phyloP scores from a whole-genome alignment of 2,797 vertebrate species.

The Huso huso region DNA sequence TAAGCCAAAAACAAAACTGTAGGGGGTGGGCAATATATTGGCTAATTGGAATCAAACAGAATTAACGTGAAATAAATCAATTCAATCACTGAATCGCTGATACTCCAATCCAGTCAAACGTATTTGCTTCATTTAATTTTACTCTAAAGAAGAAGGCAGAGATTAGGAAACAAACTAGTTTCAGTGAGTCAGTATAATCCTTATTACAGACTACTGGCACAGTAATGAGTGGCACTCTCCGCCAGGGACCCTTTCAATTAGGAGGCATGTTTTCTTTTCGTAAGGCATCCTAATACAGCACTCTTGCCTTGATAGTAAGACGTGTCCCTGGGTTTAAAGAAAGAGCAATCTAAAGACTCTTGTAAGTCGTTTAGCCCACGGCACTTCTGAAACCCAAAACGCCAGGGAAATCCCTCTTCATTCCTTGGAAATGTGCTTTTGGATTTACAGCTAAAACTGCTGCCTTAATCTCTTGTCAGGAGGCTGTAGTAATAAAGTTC shows the following conservation, averaged over 20 bases:
- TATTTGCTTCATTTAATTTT: no score
- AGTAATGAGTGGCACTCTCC: constrained; percentile 1
- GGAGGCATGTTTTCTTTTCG: constrained; percentile 1
- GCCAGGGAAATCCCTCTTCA: neutral
- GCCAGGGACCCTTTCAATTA: neutral
- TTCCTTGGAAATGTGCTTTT: neutral
- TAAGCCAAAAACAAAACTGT: no score
- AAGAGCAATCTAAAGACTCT: neutral
- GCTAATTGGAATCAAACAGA: no score
- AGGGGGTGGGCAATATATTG: no score
- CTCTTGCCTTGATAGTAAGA: neutral
- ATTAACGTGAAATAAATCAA: no score
- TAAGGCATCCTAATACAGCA: constrained; percentile 10
- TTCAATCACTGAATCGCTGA: no score
- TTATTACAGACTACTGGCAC: constrained; percentile 2
- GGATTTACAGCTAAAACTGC: neutral
- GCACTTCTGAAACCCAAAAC: neutral
- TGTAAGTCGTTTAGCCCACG: constrained; percentile 4
- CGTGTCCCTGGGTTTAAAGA: constrained; percentile 1
- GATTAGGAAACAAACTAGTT: constrained; percentile 2
- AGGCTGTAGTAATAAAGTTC: neutral
- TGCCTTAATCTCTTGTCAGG: neutral
- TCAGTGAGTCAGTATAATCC: constrained; percentile 9
- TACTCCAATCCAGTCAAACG: no score
- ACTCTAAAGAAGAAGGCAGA: neutral